These are phyloP conservation scores for Agriopis leucophaearia DNA, from an alignment of 2,888 invertebrate species.

Conservation along the genomic window DNA sequence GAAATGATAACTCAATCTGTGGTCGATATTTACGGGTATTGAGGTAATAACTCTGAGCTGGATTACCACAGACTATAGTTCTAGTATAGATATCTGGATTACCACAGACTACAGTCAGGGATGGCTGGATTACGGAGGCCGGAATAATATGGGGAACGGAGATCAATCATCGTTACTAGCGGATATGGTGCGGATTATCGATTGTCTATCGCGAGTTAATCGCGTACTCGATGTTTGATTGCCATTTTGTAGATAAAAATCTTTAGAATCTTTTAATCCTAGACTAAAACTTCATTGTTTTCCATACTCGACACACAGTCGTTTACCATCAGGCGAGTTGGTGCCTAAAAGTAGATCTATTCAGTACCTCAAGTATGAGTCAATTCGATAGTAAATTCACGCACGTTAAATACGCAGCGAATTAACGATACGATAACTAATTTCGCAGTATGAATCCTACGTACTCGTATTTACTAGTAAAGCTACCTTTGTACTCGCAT, in stretches of 20 bases:
- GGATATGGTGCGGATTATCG: constrained; percentile 13
- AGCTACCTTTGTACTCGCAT: too few relatives aligned
- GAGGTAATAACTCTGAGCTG: constrained; percentile 28
- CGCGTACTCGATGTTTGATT: constrained; percentile 1
- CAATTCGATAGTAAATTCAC: too few relatives aligned
- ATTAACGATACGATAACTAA: too few relatives aligned
- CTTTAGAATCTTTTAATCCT: too few relatives aligned
- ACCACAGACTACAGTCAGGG: not conserved
- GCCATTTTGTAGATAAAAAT: constrained; percentile 1
- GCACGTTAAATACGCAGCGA: too few relatives aligned
- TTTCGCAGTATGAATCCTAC: too few relatives aligned
- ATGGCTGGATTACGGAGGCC: constrained; percentile 1
- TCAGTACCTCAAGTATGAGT: too few relatives aligned
- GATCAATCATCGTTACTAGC: constrained; percentile 25
- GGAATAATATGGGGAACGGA: constrained; percentile 26
- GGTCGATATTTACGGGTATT: constrained; percentile 42
- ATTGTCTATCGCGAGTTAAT: constrained; percentile 11
- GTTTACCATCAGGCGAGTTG: too few relatives aligned
- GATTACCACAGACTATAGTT: constrained; percentile 11
- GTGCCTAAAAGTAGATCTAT: too few relatives aligned
- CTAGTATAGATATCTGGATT: not conserved
- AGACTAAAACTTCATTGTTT: too few relatives aligned
- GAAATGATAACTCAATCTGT: constrained; percentile 46
- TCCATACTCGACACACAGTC: too few relatives aligned
- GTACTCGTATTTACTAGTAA: too few relatives aligned